Conservation (phyloP, 2,113 vertebrate species). For the Polypterus senegalus region DNA sequence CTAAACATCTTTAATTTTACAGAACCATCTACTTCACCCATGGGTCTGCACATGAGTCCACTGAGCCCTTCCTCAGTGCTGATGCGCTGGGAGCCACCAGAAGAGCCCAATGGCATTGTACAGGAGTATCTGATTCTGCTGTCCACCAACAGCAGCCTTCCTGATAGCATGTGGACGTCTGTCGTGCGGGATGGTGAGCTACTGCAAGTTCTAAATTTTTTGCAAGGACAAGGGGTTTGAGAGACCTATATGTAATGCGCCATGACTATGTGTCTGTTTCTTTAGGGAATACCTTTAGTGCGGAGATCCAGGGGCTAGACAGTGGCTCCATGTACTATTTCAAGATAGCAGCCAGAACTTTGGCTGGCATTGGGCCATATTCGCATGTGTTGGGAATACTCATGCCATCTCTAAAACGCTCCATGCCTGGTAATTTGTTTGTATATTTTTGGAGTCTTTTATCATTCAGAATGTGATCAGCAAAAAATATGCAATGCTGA, state of each 20-base stretch:
- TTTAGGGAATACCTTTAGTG: conserved; percentile 72
- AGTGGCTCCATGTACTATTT: conserved; percentile 82
- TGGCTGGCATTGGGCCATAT: conserved; percentile 79
- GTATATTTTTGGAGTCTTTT: too few species aligned
- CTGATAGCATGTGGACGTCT: conserved; percentile 77
- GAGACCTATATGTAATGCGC: too few species aligned
- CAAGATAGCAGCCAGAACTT: conserved; percentile 81
- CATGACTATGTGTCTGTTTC: not conserved
- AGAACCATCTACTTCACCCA: conserved; percentile 82
- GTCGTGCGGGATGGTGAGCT: conserved; percentile 72
- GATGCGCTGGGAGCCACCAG: conserved; percentile 84
- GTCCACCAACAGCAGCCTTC: conserved; percentile 66
- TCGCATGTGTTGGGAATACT: conserved; percentile 74
- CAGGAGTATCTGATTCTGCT: conserved; percentile 78
- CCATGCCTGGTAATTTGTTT: conserved; percentile 43
- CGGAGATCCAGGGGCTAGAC: conserved; percentile 70
- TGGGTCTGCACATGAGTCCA: conserved; percentile 71
- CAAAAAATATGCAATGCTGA: too few species aligned
- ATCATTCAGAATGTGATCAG: too few species aligned
- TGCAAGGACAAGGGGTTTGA: too few species aligned
- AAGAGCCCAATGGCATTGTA: conserved; percentile 84
- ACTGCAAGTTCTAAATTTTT: too few species aligned
- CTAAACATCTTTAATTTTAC: conserved; percentile 5
- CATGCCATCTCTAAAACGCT: conserved; percentile 52
- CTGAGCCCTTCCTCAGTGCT: conserved; percentile 73